Evolutionary conservation across 2,888 invertebrate genomes (phyloP).

Genomic region (Panopea generosa): DNA sequence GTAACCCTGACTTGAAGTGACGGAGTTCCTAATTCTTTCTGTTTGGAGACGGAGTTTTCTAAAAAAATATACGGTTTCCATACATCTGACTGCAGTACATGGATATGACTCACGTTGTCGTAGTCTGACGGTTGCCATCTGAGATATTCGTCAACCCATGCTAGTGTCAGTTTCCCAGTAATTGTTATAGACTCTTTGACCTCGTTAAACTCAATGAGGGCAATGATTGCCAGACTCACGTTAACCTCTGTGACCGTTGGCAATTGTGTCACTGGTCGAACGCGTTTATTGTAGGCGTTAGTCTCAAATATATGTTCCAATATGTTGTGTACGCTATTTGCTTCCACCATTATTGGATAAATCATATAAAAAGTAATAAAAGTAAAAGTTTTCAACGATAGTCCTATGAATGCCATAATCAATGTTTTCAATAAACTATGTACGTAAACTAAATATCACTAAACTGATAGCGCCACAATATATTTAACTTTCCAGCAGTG

Average conservation of each 20-base stretch:
- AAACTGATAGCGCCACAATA: no score
- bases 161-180: conserved; percentile 35
- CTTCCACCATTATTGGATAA: no score
- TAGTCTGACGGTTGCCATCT: conserved; percentile 44
- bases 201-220: conserved; percentile 55
- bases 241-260: conserved; percentile 31
- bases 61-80: conserved; percentile 50
- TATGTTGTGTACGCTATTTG: no score
- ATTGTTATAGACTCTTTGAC: conserved; percentile 50
- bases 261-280: conserved; percentile 47
- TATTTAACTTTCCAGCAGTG: no score
- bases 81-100: conserved; percentile 26
- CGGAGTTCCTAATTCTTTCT: conserved; percentile 43
- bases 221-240: conserved; percentile 36
- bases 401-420: no score
- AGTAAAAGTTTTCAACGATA: no score
- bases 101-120: conserved; percentile 31
- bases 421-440: no score
- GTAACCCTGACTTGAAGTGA: conserved; percentile 34
- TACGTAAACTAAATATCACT: no score
- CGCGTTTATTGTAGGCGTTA: conserved; percentile 39
- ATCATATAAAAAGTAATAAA: no score
- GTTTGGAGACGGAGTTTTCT: conserved; percentile 46
- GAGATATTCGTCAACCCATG: conserved; percentile 54
- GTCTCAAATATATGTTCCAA: conserved; percentile 35